Conservation (phyloP, 2,113 vertebrate genomes). For the Mormoops blainvillei region DNA sequence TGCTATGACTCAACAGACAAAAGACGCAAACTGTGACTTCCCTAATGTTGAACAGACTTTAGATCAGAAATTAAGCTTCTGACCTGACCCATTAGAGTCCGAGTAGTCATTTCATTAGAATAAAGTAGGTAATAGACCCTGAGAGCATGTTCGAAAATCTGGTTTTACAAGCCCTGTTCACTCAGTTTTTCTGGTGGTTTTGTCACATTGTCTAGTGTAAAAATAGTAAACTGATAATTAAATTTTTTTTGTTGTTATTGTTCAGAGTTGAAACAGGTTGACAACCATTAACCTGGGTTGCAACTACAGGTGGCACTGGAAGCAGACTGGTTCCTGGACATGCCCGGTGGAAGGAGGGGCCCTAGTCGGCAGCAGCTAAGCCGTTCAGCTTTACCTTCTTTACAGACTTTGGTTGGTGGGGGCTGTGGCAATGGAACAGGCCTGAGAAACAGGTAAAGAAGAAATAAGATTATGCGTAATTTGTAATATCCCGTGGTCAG, state of each 20-base stretch:
- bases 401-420: slow-evolving; percentile 96
- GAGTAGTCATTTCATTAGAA: slow-evolving; percentile 1
- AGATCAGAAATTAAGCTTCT: slow-evolving; percentile 1
- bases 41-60: background rate
- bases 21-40: background rate
- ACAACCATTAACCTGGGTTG: slow-evolving; percentile 69
- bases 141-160: slow-evolving; percentile 27
- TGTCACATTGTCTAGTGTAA: slow-evolving; percentile 10
- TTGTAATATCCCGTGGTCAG: background rate
- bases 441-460: slow-evolving; percentile 91
- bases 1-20: background rate
- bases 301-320: slow-evolving; percentile 78
- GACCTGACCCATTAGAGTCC: background rate
- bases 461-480: background rate
- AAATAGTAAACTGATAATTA: slow-evolving; percentile 35
- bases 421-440: slow-evolving; percentile 93
- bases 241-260: slow-evolving; percentile 46
- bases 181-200: slow-evolving; percentile 40
- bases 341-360: slow-evolving; percentile 99
- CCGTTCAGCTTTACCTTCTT: slow-evolving; percentile 96
- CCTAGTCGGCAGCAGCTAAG: slow-evolving; percentile 99
- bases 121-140: background rate
- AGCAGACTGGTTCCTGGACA: slow-evolving; percentile 85
- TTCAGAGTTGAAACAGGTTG: slow-evolving; percentile 78
- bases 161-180: background rate